Conservation (phyloP, 2,888 invertebrate species). For the Agrochola litura region DNA sequence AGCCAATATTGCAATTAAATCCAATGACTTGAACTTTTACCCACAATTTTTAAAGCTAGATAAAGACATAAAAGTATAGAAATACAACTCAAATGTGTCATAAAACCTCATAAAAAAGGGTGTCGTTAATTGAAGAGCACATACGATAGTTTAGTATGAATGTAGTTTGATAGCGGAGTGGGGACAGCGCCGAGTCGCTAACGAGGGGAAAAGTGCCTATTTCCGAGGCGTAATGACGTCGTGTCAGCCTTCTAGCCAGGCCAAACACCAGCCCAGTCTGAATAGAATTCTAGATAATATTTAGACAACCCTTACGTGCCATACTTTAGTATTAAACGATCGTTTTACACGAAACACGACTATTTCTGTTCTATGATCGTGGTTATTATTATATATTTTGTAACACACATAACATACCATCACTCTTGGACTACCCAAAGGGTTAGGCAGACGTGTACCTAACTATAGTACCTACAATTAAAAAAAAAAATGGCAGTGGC, state of each 20-base stretch:
- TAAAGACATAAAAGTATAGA: not conserved
- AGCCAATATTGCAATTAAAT: constrained; percentile 4
- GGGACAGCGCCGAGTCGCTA: constrained; percentile 84
- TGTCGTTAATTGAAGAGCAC: constrained; percentile 71
- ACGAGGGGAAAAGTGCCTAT: constrained; percentile 90
- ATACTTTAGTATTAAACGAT: constrained; percentile 38
- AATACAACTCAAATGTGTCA: constrained; percentile 5
- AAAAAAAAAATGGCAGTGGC: too few species aligned
- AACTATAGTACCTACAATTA: too few species aligned
- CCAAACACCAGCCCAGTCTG: constrained; percentile 68
- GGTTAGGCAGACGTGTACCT: too few species aligned
- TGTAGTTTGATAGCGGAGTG: constrained; percentile 74
- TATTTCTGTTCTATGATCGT: not conserved
- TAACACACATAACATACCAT: too few species aligned
- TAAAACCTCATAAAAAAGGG: constrained; percentile 54
- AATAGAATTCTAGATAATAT: constrained; percentile 74
- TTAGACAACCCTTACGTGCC: constrained; percentile 64
- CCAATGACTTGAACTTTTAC: not conserved
- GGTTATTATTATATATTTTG: too few species aligned
- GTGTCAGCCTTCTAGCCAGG: constrained; percentile 79
- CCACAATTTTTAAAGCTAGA: not conserved
- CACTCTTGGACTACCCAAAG: too few species aligned
- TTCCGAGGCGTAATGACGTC: constrained; percentile 89
- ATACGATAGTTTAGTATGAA: constrained; percentile 70
- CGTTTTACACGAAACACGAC: constrained; percentile 21